Evolutionary conservation across 2,797 vertebrate genomes (phyloP), one percentile per base, ranked within the genome.

Genomic region (Enteromius paludinosus): DNA sequence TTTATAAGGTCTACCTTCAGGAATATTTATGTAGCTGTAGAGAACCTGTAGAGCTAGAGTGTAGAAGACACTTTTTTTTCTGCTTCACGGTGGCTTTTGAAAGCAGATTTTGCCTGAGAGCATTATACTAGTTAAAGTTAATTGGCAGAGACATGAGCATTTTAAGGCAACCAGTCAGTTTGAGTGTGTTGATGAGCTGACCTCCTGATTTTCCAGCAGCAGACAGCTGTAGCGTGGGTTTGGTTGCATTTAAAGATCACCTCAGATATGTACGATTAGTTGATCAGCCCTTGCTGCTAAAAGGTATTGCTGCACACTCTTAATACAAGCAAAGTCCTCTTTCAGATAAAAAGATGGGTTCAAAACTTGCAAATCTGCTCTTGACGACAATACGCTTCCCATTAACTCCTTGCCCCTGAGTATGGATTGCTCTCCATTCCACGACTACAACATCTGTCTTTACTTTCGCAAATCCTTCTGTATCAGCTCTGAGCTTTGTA

Each of bases 381-480:
- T 78, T 3, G 25, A 84, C 84, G 80, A 92, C 91, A 88, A 90
- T 90, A 87, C 86, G 78, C 52, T 86, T 66, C 78, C 66, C 43
- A 84, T 78, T 77, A 92, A 92, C 82, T 89, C 81, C 79, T 73
- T 81, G 47, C 78, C 78, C 80, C 73, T 61, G 76, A 90, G 71
- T 86, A 80, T 54, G 81, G 92, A 93, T 92, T 92, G 86, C 78
- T 87, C 87, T 84, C 80, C 82, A 84, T 90, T 85, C 18, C 87
- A 77, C 38, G 18, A 86, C 91, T 89, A 64, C 87, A 94, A 92
- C 91, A 93, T 93, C 92, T 93, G 92, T 93, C 92, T 92, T 92
- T 89, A 91, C 86, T 71, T 85, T 76, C 56, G 73, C 86, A 91
- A 93, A 93, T 94, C 93, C 92, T 80, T 64, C 87, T 84, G 87